Evolutionary conservation across 2,888 invertebrate genomes (phyloP), one percentile per base, ranked within the genome.

Genomic region (Volucella zonaria): DNA sequence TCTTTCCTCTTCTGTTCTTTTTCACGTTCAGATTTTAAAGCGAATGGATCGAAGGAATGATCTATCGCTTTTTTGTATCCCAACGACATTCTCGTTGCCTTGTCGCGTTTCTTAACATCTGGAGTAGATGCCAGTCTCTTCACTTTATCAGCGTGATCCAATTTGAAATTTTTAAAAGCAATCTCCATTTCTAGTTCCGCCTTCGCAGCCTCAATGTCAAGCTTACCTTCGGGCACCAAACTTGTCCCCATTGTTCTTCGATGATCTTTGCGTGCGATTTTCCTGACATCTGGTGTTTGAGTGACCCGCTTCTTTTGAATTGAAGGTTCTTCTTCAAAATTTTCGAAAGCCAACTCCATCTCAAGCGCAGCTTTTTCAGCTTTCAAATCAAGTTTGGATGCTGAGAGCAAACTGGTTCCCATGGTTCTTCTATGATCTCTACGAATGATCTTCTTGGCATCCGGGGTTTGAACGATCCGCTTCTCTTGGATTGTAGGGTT

Each of bases 81-180:
- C 18, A 18, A 14, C 12, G 40, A 23, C 9, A 40, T 61, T 0
- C 61, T 62, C 62, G 62, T 45, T 1, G 68, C 38, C 18, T 31
- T 68, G 8, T 70, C 18, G 38, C 45, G 49, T 47, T 54, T 31
- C 11, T 42, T 62, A 6, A 14, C 3, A 10, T 64, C 64, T 9
- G 74, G 80, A 9, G 81, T 81, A 12, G 56, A n/a, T 0, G 14
- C 38, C 8, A 12, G 12, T 43, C 18, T 45, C 40, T 52, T 45
- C 8, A 47, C 1, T 8, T 14, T 2, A 6, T 40, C 9, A 9
- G 12, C 42, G 3, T 67, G 73, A 23, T 77, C 45, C 8, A 77
- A 76, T 51, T 76, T 38, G 8, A 82, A 82, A 10, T 77, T 73
- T 10, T 73, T 54, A 43, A 80, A 62, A 2, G 73, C 81, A 12